Evolutionary conservation across 2,888 invertebrate species (phyloP).

Genomic region (Zhuqinia jingwanae): DNA sequence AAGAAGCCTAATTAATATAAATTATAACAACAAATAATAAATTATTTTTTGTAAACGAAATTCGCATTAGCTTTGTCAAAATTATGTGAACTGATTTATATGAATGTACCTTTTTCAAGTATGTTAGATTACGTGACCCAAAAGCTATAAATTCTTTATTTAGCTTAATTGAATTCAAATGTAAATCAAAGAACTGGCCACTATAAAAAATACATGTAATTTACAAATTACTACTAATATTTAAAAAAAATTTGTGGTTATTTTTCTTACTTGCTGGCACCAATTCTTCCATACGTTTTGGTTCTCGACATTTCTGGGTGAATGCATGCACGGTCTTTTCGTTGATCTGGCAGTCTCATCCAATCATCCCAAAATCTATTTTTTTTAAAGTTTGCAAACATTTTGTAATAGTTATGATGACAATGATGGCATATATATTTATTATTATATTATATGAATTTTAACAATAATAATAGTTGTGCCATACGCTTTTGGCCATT

Average conservation of each 20-base stretch:
- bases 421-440: too few species aligned
- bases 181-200: constrained; percentile 97
- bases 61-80: too few species aligned
- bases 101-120: constrained; percentile 93
- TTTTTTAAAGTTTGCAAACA: not conserved
- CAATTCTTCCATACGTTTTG: constrained; percentile 96
- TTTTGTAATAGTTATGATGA: too few species aligned
- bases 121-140: constrained; percentile 92
- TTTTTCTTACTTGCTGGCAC: constrained; percentile 88
- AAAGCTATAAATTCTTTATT: constrained; percentile 95
- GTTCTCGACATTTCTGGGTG: constrained; percentile 98
- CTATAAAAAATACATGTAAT: constrained; percentile 83
- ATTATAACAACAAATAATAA: too few species aligned
- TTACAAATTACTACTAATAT: too few species aligned
- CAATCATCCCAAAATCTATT: constrained; percentile 99
- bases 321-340: constrained; percentile 94
- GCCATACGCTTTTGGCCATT: constrained; percentile 94
- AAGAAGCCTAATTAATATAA: constrained; percentile 86
- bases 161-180: constrained; percentile 95
- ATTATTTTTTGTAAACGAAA: too few species aligned
- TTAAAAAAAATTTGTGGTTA: too few species aligned
- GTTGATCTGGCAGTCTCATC: constrained; percentile 96
- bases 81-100: too few species aligned
- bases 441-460: too few species aligned
- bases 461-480: too few species aligned